These are phyloP conservation scores for Solenopsis fugax DNA, from an alignment of 1,140 invertebrate species.

Conservation along the genomic window DNA sequence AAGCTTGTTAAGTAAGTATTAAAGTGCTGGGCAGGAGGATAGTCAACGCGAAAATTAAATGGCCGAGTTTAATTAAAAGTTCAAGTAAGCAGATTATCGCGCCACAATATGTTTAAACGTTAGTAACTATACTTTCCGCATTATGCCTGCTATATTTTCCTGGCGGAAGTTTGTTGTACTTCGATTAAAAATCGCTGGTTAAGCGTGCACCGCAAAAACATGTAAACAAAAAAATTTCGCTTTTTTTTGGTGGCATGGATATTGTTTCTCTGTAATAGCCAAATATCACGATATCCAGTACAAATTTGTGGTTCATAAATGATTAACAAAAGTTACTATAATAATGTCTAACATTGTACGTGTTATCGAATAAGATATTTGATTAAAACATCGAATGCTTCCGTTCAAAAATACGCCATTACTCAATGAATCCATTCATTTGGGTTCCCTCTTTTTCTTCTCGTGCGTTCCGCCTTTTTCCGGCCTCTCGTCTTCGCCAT, in stretches of 20 bases:
- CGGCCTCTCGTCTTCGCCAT: conserved; percentile 29
- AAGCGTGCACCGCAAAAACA: conserved; percentile 24
- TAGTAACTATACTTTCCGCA: conserved; percentile 10
- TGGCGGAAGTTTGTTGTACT: neutral
- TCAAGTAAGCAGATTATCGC: conserved; percentile 36
- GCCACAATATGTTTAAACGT: conserved; percentile 28
- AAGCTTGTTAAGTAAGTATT: conserved; percentile 23
- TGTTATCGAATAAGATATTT: neutral
- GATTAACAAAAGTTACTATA: neutral
- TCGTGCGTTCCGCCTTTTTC: conserved; percentile 36
- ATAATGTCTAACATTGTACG: conserved; percentile 11
- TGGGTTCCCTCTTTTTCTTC: conserved; percentile 30
- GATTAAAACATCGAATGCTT: conserved; percentile 15
- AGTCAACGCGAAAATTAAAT: conserved; percentile 33
- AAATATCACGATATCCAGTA: neutral
- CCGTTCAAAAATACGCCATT: neutral
- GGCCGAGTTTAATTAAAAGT: conserved; percentile 54
- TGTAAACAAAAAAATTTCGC: conserved; percentile 33
- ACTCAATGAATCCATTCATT: conserved; percentile 29
- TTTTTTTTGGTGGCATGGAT: neutral
- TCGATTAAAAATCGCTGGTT: conserved; percentile 52
- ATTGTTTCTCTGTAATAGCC: neutral
- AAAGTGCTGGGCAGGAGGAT: neutral
- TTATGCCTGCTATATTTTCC: neutral
- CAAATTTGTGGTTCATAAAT: neutral